A percentile compares a stretch with the other conserved stretches of the same genome.
phyloP scores from a whole-genome alignment of 1,140 invertebrate species.

The Hyphantria cunea region DNA sequence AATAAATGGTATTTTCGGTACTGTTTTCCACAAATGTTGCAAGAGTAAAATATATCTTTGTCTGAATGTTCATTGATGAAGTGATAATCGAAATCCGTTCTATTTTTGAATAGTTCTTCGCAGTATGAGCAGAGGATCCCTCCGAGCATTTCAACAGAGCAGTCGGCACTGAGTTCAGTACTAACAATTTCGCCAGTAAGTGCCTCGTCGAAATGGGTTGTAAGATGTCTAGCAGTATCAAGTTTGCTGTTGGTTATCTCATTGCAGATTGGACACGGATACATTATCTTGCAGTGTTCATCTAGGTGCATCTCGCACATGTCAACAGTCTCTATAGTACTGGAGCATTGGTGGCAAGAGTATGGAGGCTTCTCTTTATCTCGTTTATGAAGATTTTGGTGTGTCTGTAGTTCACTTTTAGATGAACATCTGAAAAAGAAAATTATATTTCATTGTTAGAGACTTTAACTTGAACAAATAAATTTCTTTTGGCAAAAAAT shows the following conservation, averaged over 20 bases:
- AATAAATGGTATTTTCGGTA: conserved; percentile 66
- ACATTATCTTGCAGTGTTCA: conserved; percentile 47
- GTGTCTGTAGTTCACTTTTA: conserved; percentile 59
- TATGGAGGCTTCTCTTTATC: conserved; percentile 54
- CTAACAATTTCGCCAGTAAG: conserved; percentile 27
- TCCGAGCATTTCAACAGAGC: conserved; percentile 56
- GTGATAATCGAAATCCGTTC: conserved; percentile 62
- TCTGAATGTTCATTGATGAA: conserved; percentile 54
- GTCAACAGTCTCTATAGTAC: conserved; percentile 32
- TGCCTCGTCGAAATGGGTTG: conserved; percentile 58
- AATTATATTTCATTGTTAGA: too few relatives aligned
- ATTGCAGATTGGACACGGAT: conserved; percentile 65
- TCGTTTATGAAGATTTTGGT: conserved; percentile 57
- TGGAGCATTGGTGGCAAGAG: conserved; percentile 50
- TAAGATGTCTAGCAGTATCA: conserved; percentile 54
- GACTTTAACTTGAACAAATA: too few relatives aligned
- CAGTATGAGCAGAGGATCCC: conserved; percentile 63
- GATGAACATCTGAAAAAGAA: conserved; percentile 53
- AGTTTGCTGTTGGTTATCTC: conserved; percentile 48
- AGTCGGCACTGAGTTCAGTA: conserved; percentile 43
- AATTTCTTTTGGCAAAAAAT: too few relatives aligned
- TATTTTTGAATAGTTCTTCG: conserved; percentile 47
- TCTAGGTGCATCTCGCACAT: conserved; percentile 57
- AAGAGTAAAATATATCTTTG: conserved; percentile 57
- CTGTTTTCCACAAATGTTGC: conserved; percentile 59